A percentile compares a stretch with the other conserved stretches of the same genome.
Conservation (phyloP, 2,797 vertebrate species). For the Vireo griseus region DNA sequence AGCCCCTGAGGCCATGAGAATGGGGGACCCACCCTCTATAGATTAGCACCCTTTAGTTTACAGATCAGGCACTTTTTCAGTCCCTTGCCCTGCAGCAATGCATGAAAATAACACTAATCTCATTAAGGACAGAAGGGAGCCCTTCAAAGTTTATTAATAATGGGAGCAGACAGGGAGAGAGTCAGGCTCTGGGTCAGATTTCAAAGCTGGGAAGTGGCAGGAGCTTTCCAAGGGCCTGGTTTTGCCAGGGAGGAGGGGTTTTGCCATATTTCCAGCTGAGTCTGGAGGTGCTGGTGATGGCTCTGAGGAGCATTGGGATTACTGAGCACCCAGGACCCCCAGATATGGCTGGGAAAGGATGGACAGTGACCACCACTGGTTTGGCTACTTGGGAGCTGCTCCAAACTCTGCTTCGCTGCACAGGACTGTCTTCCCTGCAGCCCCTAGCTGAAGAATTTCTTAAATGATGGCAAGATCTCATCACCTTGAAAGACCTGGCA, state of each 20-base stretch:
- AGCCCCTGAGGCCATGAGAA: slow-evolving; percentile 44
- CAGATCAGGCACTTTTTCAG: slow-evolving; percentile 64
- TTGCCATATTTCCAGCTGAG: background rate
- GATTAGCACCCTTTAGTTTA: slow-evolving; percentile 73
- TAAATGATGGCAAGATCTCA: background rate
- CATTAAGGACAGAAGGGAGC: slow-evolving; percentile 73
- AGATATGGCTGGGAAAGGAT: background rate
- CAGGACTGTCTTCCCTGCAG: too few relatives aligned
- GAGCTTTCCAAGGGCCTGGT: background rate
- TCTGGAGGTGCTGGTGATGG: background rate
- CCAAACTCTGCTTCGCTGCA: fast-evolving
- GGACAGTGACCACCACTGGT: background rate
- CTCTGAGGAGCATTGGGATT: background rate
- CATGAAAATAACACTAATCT: slow-evolving; percentile 75
- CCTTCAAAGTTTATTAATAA: slow-evolving; percentile 73
- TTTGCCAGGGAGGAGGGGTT: background rate
- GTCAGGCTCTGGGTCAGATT: slow-evolving; percentile 55
- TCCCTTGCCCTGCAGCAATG: slow-evolving; percentile 59
- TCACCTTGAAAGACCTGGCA: background rate
- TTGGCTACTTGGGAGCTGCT: background rate
- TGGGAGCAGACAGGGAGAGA: slow-evolving; percentile 62
- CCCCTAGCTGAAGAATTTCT: background rate
- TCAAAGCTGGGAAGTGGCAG: slow-evolving; percentile 37
- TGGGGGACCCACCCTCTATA: slow-evolving; percentile 52
- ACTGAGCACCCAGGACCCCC: background rate